These are phyloP conservation scores for Leptinotarsa rubiginosa DNA, from an alignment of 2,888 invertebrate species.

Conservation along the genomic window DNA sequence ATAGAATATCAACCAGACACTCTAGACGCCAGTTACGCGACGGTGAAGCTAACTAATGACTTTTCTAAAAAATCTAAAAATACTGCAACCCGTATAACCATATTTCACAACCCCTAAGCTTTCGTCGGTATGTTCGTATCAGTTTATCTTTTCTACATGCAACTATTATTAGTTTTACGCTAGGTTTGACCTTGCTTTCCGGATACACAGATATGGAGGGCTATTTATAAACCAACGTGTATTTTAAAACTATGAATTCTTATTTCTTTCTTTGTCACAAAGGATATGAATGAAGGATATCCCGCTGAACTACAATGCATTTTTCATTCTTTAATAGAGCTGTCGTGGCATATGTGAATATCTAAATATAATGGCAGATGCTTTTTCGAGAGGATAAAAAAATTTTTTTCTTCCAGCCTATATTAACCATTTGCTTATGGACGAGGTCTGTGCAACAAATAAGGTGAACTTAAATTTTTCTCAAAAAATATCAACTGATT, in stretches of 20 bases:
- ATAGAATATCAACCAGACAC: background rate
- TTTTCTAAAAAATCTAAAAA: slow-evolving; percentile 20
- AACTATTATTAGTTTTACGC: slow-evolving; percentile 38
- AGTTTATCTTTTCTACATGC: slow-evolving; percentile 6
- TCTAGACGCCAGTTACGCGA: background rate
- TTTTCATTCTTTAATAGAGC: no score
- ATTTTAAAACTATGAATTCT: background rate
- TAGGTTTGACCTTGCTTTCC: slow-evolving; percentile 32
- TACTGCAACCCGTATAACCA: slow-evolving; percentile 5
- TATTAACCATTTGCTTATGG: no score
- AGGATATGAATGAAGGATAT: background rate
- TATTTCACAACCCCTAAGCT: slow-evolving; percentile 23
- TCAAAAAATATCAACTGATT: no score
- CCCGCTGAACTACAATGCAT: no score
- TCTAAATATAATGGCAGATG: no score
- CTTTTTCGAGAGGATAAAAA: no score
- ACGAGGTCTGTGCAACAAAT: no score
- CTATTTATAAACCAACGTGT: slow-evolving; percentile 22
- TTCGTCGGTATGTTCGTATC: background rate
- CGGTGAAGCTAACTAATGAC: background rate
- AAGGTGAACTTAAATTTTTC: no score
- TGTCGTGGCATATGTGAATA: no score
- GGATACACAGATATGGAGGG: slow-evolving; percentile 26
- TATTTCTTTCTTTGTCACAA: background rate
- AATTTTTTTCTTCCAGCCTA: no score